Conservation (phyloP, 2,888 invertebrate genomes). For the Rhabditoides inermis region DNA sequence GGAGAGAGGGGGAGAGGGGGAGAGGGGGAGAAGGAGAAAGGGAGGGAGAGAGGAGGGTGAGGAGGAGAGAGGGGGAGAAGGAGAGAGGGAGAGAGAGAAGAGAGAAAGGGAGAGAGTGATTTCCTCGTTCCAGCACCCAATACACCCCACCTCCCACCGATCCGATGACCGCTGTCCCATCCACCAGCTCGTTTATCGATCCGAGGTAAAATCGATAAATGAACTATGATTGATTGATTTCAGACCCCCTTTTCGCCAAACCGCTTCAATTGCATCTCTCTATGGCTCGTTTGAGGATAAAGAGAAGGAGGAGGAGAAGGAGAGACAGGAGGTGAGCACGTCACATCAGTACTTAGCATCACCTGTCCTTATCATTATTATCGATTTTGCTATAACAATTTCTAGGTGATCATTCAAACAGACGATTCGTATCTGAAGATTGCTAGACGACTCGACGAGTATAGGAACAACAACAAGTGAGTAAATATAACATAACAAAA, state of each 20-base stretch:
- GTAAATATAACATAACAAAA: not conserved
- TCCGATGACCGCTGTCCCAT: too few species aligned
- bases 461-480: constrained; percentile 19
- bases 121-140: not conserved
- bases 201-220: too few species aligned
- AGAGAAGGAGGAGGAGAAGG: too few species aligned
- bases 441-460: constrained; percentile 44
- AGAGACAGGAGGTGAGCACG: too few species aligned
- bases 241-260: too few species aligned
- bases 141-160: not conserved
- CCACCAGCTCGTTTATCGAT: too few species aligned
- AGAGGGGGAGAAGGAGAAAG: not conserved
- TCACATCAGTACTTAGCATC: too few species aligned
- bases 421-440: constrained; percentile 51
- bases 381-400: too few species aligned
- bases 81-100: constrained; percentile 2
- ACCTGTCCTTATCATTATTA: too few species aligned
- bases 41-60: not conserved
- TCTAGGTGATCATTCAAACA: constrained; percentile 50
- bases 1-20: not conserved
- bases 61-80: not conserved
- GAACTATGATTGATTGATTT: too few species aligned
- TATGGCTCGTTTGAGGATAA: too few species aligned
- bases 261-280: too few species aligned
- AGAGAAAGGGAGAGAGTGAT: constrained; percentile 4